Conservation (phyloP, 1,140 invertebrate genomes). For the Cherax quadricarinatus region DNA sequence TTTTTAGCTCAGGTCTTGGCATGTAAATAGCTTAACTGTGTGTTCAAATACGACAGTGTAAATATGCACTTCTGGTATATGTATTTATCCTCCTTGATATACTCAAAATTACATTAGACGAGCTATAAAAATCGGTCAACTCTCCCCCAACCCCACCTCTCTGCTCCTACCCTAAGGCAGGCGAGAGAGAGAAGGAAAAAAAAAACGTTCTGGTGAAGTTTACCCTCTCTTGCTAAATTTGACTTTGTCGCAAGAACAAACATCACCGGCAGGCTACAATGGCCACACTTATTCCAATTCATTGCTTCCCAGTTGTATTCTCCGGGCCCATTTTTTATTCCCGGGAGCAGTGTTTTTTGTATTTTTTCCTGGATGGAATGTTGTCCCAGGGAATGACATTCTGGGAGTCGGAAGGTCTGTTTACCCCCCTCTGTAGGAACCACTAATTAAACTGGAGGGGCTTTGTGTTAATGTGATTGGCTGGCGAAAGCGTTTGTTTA, state of each 20-base stretch:
- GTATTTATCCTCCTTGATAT: conserved; percentile 51
- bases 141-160: conserved; percentile 3
- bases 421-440: conserved; percentile 45
- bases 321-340: neutral
- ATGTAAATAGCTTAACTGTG: conserved; percentile 31
- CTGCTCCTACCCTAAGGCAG: conserved; percentile 16
- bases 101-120: conserved; percentile 44
- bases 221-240: conserved; percentile 16
- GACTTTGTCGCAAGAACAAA: conserved; percentile 25
- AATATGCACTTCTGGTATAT: neutral
- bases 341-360: neutral
- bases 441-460: conserved; percentile 49
- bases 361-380: neutral
- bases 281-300: conserved; percentile 25
- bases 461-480: conserved; percentile 7
- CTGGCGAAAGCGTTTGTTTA: neutral
- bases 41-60: conserved; percentile 28
- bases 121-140: conserved; percentile 23
- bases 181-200: neutral
- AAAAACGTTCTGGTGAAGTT: neutral
- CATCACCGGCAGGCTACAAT: neutral
- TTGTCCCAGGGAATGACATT: neutral
- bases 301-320: conserved; percentile 13
- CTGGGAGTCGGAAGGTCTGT: neutral
- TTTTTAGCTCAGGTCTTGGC: conserved; percentile 18